These are phyloP conservation scores for Poliocrania exsul DNA, from an alignment of 2,797 vertebrate species.

Conservation along the genomic window DNA sequence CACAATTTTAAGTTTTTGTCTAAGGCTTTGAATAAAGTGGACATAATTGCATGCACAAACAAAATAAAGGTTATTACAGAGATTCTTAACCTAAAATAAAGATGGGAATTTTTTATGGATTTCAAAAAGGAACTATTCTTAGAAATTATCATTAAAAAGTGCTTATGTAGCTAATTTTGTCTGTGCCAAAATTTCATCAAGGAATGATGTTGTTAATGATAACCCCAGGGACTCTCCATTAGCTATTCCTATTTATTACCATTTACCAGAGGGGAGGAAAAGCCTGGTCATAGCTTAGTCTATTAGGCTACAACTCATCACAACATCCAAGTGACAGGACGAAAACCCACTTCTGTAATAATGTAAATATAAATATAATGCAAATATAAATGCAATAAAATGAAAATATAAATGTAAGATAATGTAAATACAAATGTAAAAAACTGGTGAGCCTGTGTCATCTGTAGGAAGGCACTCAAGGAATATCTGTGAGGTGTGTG, in stretches of 20 bases:
- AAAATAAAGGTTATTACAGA: neutral
- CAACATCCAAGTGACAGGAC: fast-evolving
- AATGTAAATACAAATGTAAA: neutral
- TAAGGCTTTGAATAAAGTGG: neutral
- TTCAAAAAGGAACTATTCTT: neutral
- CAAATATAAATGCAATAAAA: neutral
- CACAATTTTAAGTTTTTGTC: neutral
- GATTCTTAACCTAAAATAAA: neutral
- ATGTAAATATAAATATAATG: neutral
- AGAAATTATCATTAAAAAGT: neutral
- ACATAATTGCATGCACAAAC: fast-evolving
- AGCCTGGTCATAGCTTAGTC: neutral
- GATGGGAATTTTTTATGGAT: neutral
- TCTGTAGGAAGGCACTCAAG: neutral
- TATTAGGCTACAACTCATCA: neutral
- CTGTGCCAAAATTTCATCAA: neutral
- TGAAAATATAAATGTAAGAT: neutral
- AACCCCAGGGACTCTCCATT: neutral
- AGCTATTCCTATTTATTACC: neutral
- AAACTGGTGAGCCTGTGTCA: neutral
- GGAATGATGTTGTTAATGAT: neutral
- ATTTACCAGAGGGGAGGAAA: neutral
- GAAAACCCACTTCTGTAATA: neutral
- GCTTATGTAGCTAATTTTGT: neutral
- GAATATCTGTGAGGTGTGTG: neutral